Evolutionary conservation across 2,113 vertebrate genomes (phyloP).

Genomic region (Barbus barbus): DNA sequence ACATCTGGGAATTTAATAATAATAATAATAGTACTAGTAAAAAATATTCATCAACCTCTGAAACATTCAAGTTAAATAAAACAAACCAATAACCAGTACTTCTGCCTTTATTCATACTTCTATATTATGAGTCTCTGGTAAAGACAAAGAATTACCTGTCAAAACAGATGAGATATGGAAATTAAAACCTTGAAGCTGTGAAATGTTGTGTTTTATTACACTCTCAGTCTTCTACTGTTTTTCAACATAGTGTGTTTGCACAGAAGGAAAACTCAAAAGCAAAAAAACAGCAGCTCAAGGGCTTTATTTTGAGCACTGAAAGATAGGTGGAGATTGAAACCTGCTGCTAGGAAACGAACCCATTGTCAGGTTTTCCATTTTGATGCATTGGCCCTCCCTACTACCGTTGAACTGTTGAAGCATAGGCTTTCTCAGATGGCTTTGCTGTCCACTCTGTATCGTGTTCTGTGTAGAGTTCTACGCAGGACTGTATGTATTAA

Average conservation of each 20-base stretch:
- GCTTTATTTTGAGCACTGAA: constrained; percentile 8
- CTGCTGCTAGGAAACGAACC: constrained; percentile 48
- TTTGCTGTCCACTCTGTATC: constrained; percentile 15
- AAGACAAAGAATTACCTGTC: not conserved
- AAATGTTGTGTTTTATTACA: not conserved
- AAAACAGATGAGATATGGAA: constrained; percentile 18
- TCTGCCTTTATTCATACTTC: not conserved
- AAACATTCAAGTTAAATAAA: not conserved
- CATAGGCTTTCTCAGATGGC: not conserved
- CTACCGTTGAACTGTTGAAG: constrained; percentile 30
- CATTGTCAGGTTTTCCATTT: constrained; percentile 38
- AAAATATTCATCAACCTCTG: no score
- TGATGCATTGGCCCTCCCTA: constrained; percentile 7
- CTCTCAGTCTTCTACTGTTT: not conserved
- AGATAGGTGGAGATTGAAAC: constrained; percentile 42
- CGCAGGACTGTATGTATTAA: not conserved
- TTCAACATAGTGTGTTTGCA: not conserved
- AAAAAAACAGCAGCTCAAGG: constrained; percentile 14
- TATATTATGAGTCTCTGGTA: not conserved
- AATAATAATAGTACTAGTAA: not conserved
- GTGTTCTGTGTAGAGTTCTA: not conserved
- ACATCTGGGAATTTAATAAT: no score
- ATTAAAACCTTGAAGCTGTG: not conserved
- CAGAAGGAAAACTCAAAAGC: constrained; percentile 22
- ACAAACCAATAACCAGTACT: not conserved